A percentile compares a stretch with the other conserved stretches of the same genome.
Evolutionary conservation across 2,797 vertebrate genomes (phyloP).

Genomic region (Cryptoprocta ferox): DNA sequence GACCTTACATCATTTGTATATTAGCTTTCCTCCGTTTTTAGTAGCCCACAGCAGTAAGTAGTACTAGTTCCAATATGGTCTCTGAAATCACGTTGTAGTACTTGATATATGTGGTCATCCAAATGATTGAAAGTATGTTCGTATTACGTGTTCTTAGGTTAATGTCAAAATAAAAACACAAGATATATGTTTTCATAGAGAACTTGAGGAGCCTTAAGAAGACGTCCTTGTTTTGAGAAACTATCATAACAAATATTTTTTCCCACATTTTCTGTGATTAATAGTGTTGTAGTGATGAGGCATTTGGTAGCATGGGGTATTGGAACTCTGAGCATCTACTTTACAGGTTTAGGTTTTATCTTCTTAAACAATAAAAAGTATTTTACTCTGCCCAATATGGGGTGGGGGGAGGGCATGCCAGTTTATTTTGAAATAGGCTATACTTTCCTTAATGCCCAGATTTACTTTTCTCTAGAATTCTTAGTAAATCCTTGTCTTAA

Average conservation of each 20-base stretch:
- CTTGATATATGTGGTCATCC: background rate
- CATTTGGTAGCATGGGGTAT: background rate
- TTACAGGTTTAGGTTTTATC: slow-evolving; percentile 12
- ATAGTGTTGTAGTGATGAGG: background rate
- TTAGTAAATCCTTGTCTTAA: background rate
- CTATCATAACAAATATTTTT: background rate
- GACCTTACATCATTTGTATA: background rate
- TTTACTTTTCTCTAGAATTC: background rate
- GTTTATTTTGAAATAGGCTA: slow-evolving; percentile 28
- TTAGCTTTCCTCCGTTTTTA: slow-evolving; percentile 39
- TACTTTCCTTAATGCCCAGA: background rate
- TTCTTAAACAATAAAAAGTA: background rate
- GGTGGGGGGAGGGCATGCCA: background rate
- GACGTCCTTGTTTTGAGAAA: background rate
- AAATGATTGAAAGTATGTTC: background rate
- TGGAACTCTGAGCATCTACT: background rate
- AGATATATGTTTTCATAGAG: background rate
- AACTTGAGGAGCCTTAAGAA: background rate
- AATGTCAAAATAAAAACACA: slow-evolving; percentile 19
- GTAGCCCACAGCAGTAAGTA: background rate
- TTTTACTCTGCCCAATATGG: background rate
- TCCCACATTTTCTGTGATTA: background rate
- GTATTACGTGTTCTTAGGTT: background rate
- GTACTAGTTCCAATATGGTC: background rate
- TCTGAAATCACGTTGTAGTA: background rate